These are phyloP conservation scores for Melanerpes formicivorus DNA, from an alignment of 2,113 vertebrate genomes.

Conservation along the genomic window DNA sequence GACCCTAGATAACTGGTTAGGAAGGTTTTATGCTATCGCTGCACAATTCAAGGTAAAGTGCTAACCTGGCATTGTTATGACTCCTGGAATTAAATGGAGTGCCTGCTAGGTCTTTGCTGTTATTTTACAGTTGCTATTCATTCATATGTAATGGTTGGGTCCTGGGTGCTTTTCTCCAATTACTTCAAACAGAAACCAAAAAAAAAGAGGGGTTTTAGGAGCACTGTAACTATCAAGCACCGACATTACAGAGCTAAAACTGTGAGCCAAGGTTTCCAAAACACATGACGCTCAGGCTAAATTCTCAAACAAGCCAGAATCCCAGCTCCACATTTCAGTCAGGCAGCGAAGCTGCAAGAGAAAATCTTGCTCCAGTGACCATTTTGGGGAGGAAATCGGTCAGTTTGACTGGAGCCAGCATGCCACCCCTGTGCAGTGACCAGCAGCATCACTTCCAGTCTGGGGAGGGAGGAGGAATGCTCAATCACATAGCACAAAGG, in stretches of 20 bases:
- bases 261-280: background rate
- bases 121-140: conserved; percentile 3
- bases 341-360: background rate
- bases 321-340: background rate
- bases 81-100: conserved; percentile 3
- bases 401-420: background rate
- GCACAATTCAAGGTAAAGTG: background rate
- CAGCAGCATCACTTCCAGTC: background rate
- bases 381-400: background rate
- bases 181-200: background rate
- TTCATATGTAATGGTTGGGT: background rate
- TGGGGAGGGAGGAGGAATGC: accelerated
- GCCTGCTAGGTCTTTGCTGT: background rate
- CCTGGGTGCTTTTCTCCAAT: background rate
- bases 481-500: background rate
- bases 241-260: background rate
- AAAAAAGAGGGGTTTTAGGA: background rate
- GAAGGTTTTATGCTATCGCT: conserved; percentile 10
- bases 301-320: background rate
- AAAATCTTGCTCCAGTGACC: background rate
- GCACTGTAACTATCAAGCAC: background rate
- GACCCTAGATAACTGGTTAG: conserved; percentile 9
- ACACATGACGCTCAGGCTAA: background rate
- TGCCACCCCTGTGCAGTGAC: accelerated
- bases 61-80: background rate